These are phyloP conservation scores for Metopia argyrocephala DNA, from an alignment of 2,888 invertebrate species.

Conservation along the genomic window DNA sequence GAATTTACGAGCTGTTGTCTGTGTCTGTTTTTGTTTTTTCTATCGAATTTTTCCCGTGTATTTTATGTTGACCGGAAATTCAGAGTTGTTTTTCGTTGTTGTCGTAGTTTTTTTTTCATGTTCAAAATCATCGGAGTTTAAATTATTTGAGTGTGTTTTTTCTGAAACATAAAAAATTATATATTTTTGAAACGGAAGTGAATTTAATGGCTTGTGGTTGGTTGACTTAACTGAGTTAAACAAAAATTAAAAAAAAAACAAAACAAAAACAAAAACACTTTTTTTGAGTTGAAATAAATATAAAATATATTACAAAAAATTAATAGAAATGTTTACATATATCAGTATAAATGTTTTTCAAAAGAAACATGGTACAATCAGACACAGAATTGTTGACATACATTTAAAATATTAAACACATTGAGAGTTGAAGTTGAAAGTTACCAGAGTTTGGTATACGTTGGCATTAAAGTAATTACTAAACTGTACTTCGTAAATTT, in stretches of 20 bases:
- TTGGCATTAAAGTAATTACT: too few relatives aligned
- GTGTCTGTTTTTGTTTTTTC: slow-evolving; percentile 9
- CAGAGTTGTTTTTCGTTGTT: slow-evolving; percentile 33
- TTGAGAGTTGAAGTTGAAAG: too few relatives aligned
- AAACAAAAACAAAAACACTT: not conserved
- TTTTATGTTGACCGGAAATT: slow-evolving; percentile 56
- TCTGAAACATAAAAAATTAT: not conserved
- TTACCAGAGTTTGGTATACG: too few relatives aligned
- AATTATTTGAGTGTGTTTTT: slow-evolving; percentile 17
- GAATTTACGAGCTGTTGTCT: slow-evolving; percentile 7
- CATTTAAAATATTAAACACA: too few relatives aligned
- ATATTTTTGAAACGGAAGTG: slow-evolving; percentile 50
- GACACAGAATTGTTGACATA: too few relatives aligned
- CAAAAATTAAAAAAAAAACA: not conserved
- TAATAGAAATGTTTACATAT: too few relatives aligned
- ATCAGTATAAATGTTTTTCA: too few relatives aligned
- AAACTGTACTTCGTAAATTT: too few relatives aligned
- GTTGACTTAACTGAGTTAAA: slow-evolving; percentile 12
- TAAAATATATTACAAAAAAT: too few relatives aligned
- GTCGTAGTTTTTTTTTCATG: slow-evolving; percentile 18
- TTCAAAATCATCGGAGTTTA: slow-evolving; percentile 28
- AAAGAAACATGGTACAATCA: too few relatives aligned
- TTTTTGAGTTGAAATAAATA: too few relatives aligned
- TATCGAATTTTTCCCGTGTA: not conserved
- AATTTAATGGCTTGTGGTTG: slow-evolving; percentile 48